Evolutionary conservation across 2,797 vertebrate species (phyloP).

Genomic region (Hephaestus fuliginosus): DNA sequence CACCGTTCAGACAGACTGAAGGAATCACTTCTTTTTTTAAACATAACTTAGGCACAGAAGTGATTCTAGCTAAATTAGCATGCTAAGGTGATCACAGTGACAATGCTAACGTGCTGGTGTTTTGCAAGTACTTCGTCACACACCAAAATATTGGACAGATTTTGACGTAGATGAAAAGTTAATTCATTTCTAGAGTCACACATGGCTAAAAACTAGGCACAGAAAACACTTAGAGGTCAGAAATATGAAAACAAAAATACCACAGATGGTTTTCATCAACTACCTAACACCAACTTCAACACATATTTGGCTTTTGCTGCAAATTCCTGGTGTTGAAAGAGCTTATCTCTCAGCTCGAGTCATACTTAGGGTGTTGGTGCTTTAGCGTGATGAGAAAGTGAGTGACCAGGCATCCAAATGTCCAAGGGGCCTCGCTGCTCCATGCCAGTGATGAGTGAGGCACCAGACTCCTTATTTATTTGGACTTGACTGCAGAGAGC

Average conservation of each 20-base stretch:
- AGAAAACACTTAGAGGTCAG: conserved; percentile 51
- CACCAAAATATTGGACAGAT: neutral
- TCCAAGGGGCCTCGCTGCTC: conserved; percentile 43
- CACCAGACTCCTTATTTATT: conserved; percentile 74
- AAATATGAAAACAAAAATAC: conserved; percentile 64
- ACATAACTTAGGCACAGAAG: neutral
- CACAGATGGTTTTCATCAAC: conserved; percentile 83
- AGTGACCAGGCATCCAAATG: conserved; percentile 60
- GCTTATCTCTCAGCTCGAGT: conserved; percentile 74
- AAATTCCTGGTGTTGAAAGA: conserved; percentile 77
- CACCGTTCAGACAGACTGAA: neutral
- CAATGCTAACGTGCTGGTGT: neutral
- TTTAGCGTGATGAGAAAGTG: conserved; percentile 64
- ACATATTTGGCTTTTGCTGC: conserved; percentile 74
- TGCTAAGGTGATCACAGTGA: neutral
- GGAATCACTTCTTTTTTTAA: neutral
- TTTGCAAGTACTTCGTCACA: neutral
- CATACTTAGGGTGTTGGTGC: conserved; percentile 51
- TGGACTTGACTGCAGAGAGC: conserved; percentile 64
- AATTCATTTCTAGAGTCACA: neutral
- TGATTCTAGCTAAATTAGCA: neutral
- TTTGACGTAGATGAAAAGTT: neutral
- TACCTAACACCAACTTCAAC: conserved; percentile 71
- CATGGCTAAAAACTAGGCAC: conserved; percentile 38
- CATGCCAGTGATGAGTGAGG: conserved; percentile 76